These are phyloP conservation scores for Nomada goodeniana DNA, from an alignment of 2,888 invertebrate genomes.

Conservation along the genomic window DNA sequence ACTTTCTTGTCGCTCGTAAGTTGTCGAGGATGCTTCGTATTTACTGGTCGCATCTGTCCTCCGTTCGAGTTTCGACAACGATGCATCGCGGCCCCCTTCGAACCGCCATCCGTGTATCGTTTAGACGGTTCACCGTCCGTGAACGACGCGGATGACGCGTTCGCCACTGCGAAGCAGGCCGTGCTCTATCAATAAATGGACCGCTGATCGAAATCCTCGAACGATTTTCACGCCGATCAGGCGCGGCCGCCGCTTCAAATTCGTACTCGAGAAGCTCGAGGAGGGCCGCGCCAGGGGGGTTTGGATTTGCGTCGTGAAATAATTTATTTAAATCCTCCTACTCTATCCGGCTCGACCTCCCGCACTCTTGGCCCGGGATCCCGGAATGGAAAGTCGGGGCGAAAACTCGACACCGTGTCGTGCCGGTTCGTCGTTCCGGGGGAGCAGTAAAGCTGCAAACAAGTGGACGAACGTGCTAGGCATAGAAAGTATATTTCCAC, in stretches of 20 bases:
- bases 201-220: slow-evolving; percentile 9
- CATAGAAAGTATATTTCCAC: slow-evolving; percentile 56
- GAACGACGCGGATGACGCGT: slow-evolving; percentile 8
- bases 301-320: slow-evolving; percentile 69
- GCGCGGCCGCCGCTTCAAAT: slow-evolving; percentile 16
- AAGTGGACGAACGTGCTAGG: slow-evolving; percentile 71
- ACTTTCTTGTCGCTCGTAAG: slow-evolving; percentile 6
- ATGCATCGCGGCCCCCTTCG: slow-evolving; percentile 1
- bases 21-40: neutral
- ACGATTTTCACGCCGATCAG: slow-evolving; percentile 3
- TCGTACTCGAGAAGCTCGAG: slow-evolving; percentile 15
- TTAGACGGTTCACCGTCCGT: slow-evolving; percentile 13
- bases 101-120: neutral
- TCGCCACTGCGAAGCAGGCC: neutral
- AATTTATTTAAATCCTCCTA: slow-evolving; percentile 72
- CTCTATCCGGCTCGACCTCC: slow-evolving; percentile 40
- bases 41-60: neutral
- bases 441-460: slow-evolving; percentile 69
- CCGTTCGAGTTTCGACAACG: neutral
- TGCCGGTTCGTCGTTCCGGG: slow-evolving; percentile 58
- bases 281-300: slow-evolving; percentile 53
- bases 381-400: slow-evolving; percentile 35
- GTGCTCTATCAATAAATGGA: neutral
- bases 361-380: slow-evolving; percentile 11
- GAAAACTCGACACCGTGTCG: slow-evolving; percentile 59